Percentiles rank a stretch among this genome's conserved stretches.
phyloP scores from a whole-genome alignment of 2,797 vertebrate species.

The Lacerta viridis region DNA sequence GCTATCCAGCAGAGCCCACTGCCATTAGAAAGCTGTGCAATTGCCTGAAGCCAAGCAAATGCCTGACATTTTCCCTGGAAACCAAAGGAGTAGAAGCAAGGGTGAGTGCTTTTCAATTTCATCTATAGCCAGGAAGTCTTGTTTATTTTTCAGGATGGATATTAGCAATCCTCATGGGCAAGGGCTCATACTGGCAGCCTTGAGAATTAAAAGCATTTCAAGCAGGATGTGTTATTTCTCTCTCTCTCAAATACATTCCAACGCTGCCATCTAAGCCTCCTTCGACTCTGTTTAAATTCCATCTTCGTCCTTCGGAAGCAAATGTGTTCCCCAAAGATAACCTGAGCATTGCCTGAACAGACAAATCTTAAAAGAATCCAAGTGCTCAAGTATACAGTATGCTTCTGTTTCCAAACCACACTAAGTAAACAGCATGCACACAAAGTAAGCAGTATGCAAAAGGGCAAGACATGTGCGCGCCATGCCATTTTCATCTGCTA shows the following conservation, averaged over 20 bases:
- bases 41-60: background rate
- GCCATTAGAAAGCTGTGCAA: background rate
- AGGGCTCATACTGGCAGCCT: background rate
- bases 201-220: background rate
- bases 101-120: background rate
- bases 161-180: background rate
- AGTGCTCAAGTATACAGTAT: background rate
- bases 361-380: background rate
- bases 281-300: background rate
- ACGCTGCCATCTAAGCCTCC: background rate
- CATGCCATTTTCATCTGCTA: slow-evolving; percentile 20
- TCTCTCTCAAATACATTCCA: slow-evolving; percentile 1
- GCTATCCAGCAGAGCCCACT: too few species aligned
- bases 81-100: too few species aligned
- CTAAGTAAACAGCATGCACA: background rate
- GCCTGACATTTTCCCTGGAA: background rate
- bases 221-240: background rate
- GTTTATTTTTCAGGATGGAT: background rate
- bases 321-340: background rate
- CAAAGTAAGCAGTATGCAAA: background rate
- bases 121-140: background rate
- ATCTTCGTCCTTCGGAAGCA: background rate
- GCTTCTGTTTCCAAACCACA: background rate
- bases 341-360: background rate
- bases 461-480: background rate